Conservation (phyloP, 2,888 invertebrate species). For the Mimas tiliae region DNA sequence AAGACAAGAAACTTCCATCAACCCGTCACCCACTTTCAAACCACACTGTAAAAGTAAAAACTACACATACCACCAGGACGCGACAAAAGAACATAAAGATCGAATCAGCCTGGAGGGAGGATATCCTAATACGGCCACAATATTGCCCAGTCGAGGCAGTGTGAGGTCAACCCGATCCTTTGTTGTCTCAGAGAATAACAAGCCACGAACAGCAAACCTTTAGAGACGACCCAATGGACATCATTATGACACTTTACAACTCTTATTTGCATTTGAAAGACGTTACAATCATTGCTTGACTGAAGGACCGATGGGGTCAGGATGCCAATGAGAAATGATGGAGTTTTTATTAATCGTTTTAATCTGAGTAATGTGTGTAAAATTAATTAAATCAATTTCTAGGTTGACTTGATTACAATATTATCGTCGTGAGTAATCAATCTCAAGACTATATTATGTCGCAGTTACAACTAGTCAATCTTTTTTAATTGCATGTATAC, state of each 20-base stretch:
- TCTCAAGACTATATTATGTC: not conserved
- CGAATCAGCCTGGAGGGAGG: constrained; percentile 27
- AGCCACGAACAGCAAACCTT: constrained; percentile 5
- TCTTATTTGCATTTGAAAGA: constrained; percentile 10
- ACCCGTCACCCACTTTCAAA: not conserved
- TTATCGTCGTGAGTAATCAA: not conserved
- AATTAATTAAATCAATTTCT: not conserved
- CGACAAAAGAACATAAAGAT: constrained; percentile 30
- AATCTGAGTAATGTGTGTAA: too few relatives aligned
- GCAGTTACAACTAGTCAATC: not conserved
- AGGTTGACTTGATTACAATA: not conserved
- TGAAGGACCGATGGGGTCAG: not conserved
- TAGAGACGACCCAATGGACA: constrained; percentile 11
- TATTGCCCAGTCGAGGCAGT: constrained; percentile 8
- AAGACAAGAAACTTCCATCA: not conserved
- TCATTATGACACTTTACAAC: not conserved
- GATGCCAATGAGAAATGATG: constrained; percentile 12
- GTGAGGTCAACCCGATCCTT: constrained; percentile 40
- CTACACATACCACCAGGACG: constrained; percentile 33
- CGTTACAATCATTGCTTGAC: not conserved
- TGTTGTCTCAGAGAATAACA: constrained; percentile 51
- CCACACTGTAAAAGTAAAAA: not conserved
- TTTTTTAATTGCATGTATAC: not conserved
- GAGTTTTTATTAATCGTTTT: constrained; percentile 14
- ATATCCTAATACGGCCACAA: constrained; percentile 38